Conservation (phyloP, 2,888 invertebrate species). For the Drosophila kuntzei region DNA sequence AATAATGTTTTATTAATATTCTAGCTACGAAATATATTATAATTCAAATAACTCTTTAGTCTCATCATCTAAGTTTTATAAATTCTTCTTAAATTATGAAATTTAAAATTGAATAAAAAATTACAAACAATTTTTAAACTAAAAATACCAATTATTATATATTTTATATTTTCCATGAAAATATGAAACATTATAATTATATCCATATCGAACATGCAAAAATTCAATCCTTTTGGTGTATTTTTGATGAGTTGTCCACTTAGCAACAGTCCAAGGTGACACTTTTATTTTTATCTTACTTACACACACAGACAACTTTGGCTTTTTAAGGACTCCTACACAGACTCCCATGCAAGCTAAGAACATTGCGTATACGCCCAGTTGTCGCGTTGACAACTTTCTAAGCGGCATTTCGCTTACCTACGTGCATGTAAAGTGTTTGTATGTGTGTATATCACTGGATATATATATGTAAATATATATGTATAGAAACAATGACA, state of each 20-base stretch:
- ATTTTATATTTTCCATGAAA: no score
- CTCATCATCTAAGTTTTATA: no score
- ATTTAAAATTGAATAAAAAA: no score
- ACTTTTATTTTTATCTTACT: constrained; percentile 8
- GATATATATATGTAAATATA: constrained; percentile 13
- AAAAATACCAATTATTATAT: no score
- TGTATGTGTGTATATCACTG: background rate
- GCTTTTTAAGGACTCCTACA: background rate
- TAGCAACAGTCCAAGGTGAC: constrained; percentile 45
- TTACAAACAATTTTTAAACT: no score
- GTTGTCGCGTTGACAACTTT: constrained; percentile 27
- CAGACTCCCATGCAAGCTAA: constrained; percentile 6
- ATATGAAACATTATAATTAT: no score
- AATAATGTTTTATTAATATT: background rate
- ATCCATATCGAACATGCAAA: no score
- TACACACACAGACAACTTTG: background rate
- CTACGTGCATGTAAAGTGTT: constrained; percentile 24
- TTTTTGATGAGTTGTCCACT: background rate
- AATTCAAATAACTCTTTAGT: no score
- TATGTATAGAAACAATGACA: constrained; percentile 46
- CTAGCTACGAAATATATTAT: background rate
- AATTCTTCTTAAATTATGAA: no score
- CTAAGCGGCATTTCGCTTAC: constrained; percentile 33
- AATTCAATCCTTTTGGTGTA: background rate
- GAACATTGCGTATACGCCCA: constrained; percentile 56